phyloP scores from a whole-genome alignment of 1,140 invertebrate genomes.

The Drosophila orosa region DNA sequence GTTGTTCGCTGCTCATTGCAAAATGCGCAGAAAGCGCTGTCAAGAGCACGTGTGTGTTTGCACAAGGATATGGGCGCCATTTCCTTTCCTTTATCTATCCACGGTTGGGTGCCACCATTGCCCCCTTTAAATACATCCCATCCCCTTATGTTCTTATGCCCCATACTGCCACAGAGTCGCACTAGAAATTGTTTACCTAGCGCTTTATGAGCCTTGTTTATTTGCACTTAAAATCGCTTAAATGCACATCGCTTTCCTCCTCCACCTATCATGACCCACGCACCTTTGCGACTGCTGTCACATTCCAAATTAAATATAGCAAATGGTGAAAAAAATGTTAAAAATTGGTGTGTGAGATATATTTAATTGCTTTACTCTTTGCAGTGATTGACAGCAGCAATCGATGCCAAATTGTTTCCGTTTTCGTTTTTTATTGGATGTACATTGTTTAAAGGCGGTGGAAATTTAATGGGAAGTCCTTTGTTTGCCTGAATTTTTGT shows the following conservation, averaged over 20 bases:
- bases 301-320: conserved; percentile 39
- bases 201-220: conserved; percentile 71
- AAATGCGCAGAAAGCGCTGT: conserved; percentile 77
- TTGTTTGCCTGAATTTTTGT: neutral
- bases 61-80: conserved; percentile 74
- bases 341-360: conserved; percentile 9
- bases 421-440: conserved; percentile 9
- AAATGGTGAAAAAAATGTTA: conserved; percentile 24
- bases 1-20: conserved; percentile 58
- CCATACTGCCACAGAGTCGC: conserved; percentile 18
- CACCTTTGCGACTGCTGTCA: conserved; percentile 17
- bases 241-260: conserved; percentile 31
- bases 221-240: conserved; percentile 64
- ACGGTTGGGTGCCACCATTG: conserved; percentile 20
- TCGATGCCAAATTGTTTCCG: conserved; percentile 30
- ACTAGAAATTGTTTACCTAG: conserved; percentile 71
- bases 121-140: neutral
- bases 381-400: conserved; percentile 33
- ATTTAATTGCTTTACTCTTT: conserved; percentile 39
- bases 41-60: conserved; percentile 81
- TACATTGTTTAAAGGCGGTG: neutral
- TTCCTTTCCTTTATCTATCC: conserved; percentile 61
- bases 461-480: neutral
- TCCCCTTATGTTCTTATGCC: conserved; percentile 2
- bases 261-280: neutral